These are phyloP conservation scores for Patella depressa DNA, from an alignment of 2,888 invertebrate genomes.

Conservation along the genomic window DNA sequence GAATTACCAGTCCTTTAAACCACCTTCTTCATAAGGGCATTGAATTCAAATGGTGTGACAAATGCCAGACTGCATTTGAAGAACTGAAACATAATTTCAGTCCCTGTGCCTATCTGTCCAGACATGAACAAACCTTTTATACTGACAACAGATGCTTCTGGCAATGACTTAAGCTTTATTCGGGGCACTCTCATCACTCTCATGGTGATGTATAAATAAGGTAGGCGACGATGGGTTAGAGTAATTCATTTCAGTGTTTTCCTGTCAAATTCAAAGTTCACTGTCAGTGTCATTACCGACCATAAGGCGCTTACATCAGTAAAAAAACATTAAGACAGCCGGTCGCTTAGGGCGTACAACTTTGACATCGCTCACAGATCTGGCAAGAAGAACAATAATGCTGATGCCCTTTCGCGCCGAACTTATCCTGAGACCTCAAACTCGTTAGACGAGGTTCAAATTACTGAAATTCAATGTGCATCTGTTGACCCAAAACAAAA, in stretches of 20 bases:
- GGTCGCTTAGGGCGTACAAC: conserved; percentile 15
- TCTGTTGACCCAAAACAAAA: not conserved
- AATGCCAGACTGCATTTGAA: conserved; percentile 32
- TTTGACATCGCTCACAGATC: conserved; percentile 37
- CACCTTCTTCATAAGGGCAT: conserved; percentile 30
- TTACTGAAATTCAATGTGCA: not conserved
- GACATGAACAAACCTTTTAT: conserved; percentile 31
- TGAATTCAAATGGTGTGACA: conserved; percentile 17
- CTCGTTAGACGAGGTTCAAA: no score
- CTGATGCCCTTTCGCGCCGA: conserved; percentile 32
- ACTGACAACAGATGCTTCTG: conserved; percentile 29
- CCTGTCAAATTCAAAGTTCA: conserved; percentile 25
- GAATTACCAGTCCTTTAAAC: conserved; percentile 38
- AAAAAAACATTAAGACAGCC: conserved; percentile 13
- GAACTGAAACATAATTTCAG: conserved; percentile 27
- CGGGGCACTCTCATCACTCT: no score
- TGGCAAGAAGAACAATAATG: conserved; percentile 35
- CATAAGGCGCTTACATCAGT: conserved; percentile 26
- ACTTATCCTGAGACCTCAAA: not conserved
- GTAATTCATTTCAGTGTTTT: conserved; percentile 23
- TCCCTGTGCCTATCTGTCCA: conserved; percentile 39
- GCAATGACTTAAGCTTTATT: conserved; percentile 24
- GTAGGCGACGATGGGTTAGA: conserved; percentile 13
- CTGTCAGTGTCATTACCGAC: conserved; percentile 27
- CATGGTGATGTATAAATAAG: no score